Evolutionary conservation across 2,888 invertebrate species (phyloP).

Genomic region (Cephonodes hylas): DNA sequence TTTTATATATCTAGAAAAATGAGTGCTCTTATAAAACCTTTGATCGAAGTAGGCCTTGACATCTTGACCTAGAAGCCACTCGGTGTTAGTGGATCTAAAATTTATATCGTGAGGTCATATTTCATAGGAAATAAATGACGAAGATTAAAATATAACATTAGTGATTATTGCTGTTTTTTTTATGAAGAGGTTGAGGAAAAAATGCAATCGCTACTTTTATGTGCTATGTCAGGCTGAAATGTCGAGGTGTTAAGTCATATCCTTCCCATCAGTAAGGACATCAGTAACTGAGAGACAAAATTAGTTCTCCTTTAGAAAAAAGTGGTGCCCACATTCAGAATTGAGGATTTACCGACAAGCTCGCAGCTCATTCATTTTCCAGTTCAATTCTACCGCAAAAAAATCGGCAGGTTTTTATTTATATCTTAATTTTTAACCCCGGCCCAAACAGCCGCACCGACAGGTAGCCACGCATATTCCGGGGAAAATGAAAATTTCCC

Average conservation of each 20-base stretch:
- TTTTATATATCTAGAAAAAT: background rate
- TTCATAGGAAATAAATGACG: background rate
- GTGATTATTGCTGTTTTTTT: too few species aligned
- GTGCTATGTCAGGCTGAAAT: too few species aligned
- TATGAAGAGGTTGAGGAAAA: too few species aligned
- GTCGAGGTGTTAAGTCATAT: too few species aligned
- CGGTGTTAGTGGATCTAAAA: background rate
- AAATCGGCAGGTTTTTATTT: background rate
- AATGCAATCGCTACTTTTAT: too few species aligned
- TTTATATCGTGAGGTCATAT: background rate
- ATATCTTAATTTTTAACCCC: background rate
- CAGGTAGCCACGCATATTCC: background rate
- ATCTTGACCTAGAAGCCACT: background rate
- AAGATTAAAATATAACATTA: too few species aligned
- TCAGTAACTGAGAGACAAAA: too few species aligned
- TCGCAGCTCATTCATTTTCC: background rate
- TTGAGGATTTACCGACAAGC: background rate
- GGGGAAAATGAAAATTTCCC: constrained; percentile 7
- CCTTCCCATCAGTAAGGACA: too few species aligned
- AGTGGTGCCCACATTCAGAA: too few species aligned
- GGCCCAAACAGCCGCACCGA: background rate
- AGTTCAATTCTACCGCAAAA: background rate
- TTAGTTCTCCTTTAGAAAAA: too few species aligned
- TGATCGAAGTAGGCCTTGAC: constrained; percentile 1
- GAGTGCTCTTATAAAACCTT: background rate